Conservation (phyloP, 2,888 invertebrate species). For the Lapara coniferarum region DNA sequence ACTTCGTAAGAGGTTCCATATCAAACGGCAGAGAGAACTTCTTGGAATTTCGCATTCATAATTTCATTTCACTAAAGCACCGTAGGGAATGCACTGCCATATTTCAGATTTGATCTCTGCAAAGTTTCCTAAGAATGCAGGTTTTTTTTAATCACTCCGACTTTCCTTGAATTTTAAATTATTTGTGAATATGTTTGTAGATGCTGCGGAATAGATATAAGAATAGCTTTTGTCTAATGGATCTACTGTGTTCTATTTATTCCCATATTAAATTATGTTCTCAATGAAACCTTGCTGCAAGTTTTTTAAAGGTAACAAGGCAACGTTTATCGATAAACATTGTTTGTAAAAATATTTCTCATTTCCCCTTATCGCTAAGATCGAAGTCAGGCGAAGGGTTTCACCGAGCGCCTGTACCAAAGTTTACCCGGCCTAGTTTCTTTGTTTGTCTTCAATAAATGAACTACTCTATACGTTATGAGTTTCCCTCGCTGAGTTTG, state of each 20-base stretch:
- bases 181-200: too few relatives aligned
- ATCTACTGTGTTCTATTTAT: too few relatives aligned
- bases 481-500: constrained; percentile 12
- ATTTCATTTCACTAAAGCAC: constrained; percentile 15
- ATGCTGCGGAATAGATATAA: too few relatives aligned
- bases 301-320: too few relatives aligned
- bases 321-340: neutral
- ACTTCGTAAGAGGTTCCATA: neutral
- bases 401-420: constrained; percentile 39
- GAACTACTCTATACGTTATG: constrained; percentile 31
- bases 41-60: constrained; percentile 11
- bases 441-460: constrained; percentile 53
- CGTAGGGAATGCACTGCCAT: neutral
- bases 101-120: neutral
- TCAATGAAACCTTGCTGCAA: too few relatives aligned
- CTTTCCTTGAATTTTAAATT: neutral
- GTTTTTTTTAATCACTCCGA: neutral
- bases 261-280: too few relatives aligned
- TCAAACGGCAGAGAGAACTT: constrained; percentile 2
- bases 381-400: constrained; percentile 2
- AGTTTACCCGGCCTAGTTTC: constrained; percentile 51
- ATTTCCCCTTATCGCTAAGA: constrained; percentile 14
- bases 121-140: neutral
- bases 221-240: too few relatives aligned
- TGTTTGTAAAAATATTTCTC: constrained; percentile 2